Percentiles rank a stretch among this genome's conserved stretches.
Evolutionary conservation across 2,113 vertebrate genomes (phyloP).

Genomic region (Solea solea): DNA sequence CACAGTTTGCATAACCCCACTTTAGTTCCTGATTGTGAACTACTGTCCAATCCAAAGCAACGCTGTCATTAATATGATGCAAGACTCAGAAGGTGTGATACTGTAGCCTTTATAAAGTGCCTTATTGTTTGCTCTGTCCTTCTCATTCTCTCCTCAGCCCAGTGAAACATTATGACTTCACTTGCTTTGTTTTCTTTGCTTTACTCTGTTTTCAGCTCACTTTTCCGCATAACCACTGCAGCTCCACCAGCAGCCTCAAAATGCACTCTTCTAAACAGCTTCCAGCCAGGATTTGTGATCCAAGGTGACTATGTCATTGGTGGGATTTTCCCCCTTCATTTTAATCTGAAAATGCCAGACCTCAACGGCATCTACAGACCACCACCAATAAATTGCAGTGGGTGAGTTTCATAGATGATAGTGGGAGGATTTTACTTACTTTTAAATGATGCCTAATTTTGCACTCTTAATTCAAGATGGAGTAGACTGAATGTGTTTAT

Average conservation of each 20-base stretch:
- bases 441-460: no score
- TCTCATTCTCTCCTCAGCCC: background rate
- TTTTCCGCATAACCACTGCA: background rate
- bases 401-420: no score
- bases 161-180: slow-evolving; percentile 33
- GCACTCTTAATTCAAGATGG: no score
- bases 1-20: no score
- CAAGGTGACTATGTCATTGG: slow-evolving; percentile 57
- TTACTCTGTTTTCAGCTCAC: slow-evolving; percentile 4
- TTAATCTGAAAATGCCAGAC: slow-evolving; percentile 73
- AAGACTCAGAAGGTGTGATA: slow-evolving; percentile 3
- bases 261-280: slow-evolving; percentile 58
- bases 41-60: no score
- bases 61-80: no score
- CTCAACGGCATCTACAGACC: slow-evolving; percentile 60
- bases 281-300: slow-evolving; percentile 47
- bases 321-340: slow-evolving; percentile 67
- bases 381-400: no score
- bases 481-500: no score
- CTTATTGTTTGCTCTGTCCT: background rate
- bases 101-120: slow-evolving; percentile 22
- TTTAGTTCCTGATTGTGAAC: no score
- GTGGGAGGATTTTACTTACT: no score
- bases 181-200: slow-evolving; percentile 4
- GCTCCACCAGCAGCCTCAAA: background rate